A percentile compares a stretch with the other conserved stretches of the same genome.
These are phyloP conservation scores for Amphimallon solstitiale DNA, from an alignment of 2,888 invertebrate genomes.

Conservation along the genomic window DNA sequence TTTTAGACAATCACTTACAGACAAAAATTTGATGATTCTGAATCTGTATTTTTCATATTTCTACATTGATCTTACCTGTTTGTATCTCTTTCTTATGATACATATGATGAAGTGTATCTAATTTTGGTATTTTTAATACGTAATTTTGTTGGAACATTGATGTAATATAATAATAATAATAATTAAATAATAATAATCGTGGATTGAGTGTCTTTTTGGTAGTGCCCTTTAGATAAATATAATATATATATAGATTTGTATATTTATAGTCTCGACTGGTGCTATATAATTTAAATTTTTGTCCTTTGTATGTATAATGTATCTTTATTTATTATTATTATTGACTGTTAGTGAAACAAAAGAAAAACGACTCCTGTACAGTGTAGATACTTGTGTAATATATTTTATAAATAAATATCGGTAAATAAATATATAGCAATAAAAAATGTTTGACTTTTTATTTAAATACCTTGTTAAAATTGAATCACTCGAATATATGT, in stretches of 20 bases:
- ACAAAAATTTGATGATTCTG: conserved; percentile 18
- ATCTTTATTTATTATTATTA: conserved; percentile 49
- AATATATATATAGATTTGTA: no score
- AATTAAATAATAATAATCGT: no score
- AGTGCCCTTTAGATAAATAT: conserved; percentile 41
- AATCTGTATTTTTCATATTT: conserved; percentile 20
- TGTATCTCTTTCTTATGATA: conserved; percentile 10
- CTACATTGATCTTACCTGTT: not conserved
- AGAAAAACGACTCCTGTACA: conserved; percentile 61
- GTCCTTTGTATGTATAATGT: conserved; percentile 58
- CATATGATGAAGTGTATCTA: not conserved
- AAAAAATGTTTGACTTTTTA: conserved; percentile 37
- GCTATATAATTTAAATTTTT: conserved; percentile 62
- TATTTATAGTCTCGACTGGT: conserved; percentile 63
- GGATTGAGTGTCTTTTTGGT: conserved; percentile 32
- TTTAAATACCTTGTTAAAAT: not conserved
- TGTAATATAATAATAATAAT: no score
- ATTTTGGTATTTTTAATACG: conserved; percentile 12
- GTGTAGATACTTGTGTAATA: conserved; percentile 66
- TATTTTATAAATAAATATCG: conserved; percentile 65
- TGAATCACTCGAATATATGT: no score
- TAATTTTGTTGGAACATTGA: conserved; percentile 16
- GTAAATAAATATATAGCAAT: conserved; percentile 60
- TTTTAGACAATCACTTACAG: conserved; percentile 33
- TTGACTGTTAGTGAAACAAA: conserved; percentile 58